Evolutionary conservation across 2,888 invertebrate genomes (phyloP).

Genomic region (Dione juno): DNA sequence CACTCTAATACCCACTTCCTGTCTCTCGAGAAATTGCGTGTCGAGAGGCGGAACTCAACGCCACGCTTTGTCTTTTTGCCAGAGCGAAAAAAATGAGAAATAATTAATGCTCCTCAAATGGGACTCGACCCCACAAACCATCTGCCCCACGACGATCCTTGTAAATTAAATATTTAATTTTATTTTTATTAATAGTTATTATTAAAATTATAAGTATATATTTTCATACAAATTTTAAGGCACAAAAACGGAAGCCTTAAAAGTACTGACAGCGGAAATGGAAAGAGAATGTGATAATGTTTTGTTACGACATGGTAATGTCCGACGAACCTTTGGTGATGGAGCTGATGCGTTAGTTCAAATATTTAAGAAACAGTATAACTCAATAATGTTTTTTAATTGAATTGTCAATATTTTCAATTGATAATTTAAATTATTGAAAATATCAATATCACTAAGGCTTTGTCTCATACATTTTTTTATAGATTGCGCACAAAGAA

Average conservation of each 20-base stretch:
- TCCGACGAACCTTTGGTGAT: slow-evolving; percentile 63
- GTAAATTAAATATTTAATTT: too few relatives aligned
- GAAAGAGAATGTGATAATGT: slow-evolving; percentile 56
- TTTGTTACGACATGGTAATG: slow-evolving; percentile 67
- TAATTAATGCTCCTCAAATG: too few relatives aligned
- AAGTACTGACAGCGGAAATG: slow-evolving; percentile 59
- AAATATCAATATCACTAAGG: background rate
- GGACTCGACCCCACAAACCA: too few relatives aligned
- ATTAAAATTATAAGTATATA: background rate
- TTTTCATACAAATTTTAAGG: slow-evolving; percentile 50
- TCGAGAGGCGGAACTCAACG: too few relatives aligned
- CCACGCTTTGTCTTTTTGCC: too few relatives aligned
- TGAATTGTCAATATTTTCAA: too few relatives aligned
- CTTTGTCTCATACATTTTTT: background rate
- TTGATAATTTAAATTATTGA: too few relatives aligned
- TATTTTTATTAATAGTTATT: background rate
- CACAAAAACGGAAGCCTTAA: slow-evolving; percentile 64
- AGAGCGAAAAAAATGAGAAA: too few relatives aligned
- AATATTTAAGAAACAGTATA: background rate
- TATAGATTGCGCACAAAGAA: slow-evolving; percentile 65
- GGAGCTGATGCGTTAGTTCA: slow-evolving; percentile 60
- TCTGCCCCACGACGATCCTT: too few relatives aligned
- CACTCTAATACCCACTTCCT: too few relatives aligned
- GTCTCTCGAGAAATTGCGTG: too few relatives aligned
- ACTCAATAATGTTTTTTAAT: background rate